Base-by-base conservation (phyloP, 2,113 vertebrate genomes). In the Oenanthe melanoleuca region DNA sequence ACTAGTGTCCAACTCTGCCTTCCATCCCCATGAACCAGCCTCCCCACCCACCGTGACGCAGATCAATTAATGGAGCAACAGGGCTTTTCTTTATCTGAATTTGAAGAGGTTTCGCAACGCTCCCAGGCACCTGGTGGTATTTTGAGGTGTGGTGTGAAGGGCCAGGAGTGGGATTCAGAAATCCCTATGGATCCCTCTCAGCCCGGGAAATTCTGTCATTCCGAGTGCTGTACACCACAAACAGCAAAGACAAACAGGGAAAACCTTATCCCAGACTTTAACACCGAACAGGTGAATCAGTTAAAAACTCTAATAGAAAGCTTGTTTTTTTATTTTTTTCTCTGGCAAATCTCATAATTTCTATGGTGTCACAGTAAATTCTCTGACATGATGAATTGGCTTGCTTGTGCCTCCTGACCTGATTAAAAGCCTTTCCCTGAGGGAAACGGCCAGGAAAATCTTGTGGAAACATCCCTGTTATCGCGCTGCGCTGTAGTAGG, bases 281-380 rank as follows among this genome's bases (percentile, higher is more conserved):
- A 0, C 2, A 12, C 14, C 28, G 2, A 47, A 29, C 3, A 14
- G 5, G 10, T 5, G 2, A 49, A 17, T 9, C 9, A 19, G 3
- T 11, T 7, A 31, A 37, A 42, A 80, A 45, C 5, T 3, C 0
- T 3, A 33, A 28, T 0, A 38, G 6, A 47, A 57, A 82, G 4
- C 5, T 21, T 23, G 50, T 4, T 47, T 22, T 6, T 12, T 47
- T 20, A 13, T 11, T 18, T 16, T 11, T 4, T 2, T 1, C 6
- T 8, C 20, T 12, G 9, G 3, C 24, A 31, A 6, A n/a, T 8
- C 5, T 44, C 33, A 0, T 2, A 1, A 6, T 28, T 42, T 28
- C 37, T 24, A 4, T 3, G 0, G 15, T 0, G 4, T 2, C 47
- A 24, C 7, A 4, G 2, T 17, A 5, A 47, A 38, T 5, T 5